phyloP scores from a whole-genome alignment of 2,888 invertebrate species.

The Aricia artaxerxes region DNA sequence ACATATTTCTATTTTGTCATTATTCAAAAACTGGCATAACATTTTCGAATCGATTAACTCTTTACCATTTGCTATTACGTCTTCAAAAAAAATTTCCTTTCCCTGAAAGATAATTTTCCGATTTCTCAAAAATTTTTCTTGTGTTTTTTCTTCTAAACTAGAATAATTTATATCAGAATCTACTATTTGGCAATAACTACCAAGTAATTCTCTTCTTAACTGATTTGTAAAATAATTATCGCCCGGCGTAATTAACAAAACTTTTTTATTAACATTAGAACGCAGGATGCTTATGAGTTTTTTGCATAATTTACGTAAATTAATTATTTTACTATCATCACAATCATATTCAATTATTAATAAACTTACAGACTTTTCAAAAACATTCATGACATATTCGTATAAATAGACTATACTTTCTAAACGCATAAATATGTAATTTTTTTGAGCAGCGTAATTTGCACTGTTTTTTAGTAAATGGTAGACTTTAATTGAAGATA shows the following conservation, averaged over 20 bases:
- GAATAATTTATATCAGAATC: neutral
- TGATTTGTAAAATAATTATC: neutral
- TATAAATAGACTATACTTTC: constrained; percentile 2
- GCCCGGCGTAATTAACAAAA: neutral
- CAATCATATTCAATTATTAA: constrained; percentile 14
- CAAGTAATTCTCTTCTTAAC: neutral
- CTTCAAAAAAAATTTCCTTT: neutral
- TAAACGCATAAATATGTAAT: constrained; percentile 20
- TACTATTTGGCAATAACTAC: neutral
- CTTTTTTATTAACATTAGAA: neutral
- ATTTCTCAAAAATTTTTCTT: neutral
- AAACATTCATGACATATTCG: constrained; percentile 8
- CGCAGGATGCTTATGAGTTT: constrained; percentile 12
- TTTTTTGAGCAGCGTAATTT: neutral
- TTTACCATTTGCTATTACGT: neutral
- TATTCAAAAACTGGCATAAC: neutral
- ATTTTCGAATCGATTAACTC: constrained; percentile 4
- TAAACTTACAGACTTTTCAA: neutral
- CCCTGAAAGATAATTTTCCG: constrained; percentile 7
- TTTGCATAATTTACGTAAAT: neutral
- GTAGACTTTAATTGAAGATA: constrained; percentile 14
- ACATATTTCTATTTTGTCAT: constrained; percentile 14
- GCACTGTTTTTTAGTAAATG: neutral
- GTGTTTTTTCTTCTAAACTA: neutral
- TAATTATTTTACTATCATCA: neutral